Base-by-base conservation (phyloP, 2,113 vertebrate genomes). In the Corydoras maculifer region DNA sequence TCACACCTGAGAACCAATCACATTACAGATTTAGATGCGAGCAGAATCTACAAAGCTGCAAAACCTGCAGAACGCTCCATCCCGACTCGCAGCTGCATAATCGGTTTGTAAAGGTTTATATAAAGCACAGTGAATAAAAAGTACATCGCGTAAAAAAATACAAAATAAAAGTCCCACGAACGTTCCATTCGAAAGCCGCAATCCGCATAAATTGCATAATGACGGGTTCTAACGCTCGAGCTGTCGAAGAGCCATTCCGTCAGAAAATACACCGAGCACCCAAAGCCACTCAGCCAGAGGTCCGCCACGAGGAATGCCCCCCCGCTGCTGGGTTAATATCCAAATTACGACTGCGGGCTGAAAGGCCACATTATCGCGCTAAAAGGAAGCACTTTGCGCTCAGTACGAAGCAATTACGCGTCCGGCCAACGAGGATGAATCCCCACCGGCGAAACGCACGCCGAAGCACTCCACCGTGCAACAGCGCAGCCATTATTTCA, bases 271-370 rank as follows among this genome's bases (percentile, higher is more conserved):
- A 60, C 67, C 72, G 75, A 67, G 62, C 25, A 60, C n/a, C 75
- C 78, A 78, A 78, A 80, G 72, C 76, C 68, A 62, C 58, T 57
- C 72, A 51, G 55, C 31, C 31, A 65, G 81, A 69, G 84, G 79
- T 73, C 74, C 63, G 55, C 29, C 73, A 70, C 32, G n/a, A 60
- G 64, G 61, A 14, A 18, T 9, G 55, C 5, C 62, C 77, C 65
- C 79, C 63, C 71, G 77, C 79, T 78, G 70, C 50, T 63, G 50
- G 69, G 69, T 77, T 78, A 77, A 82, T 75, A 73, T 74, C 15
- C 72, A 62, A 80, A 84, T 78, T 69, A 75, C 68, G 77, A 74
- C 15, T 29, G 65, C 64, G 53, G 31, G 30, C 73, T 57, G 8
- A 29, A 75, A 69, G 2, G 13, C n/a, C 69, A 60, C 75, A 70